These are phyloP conservation scores for Gulo gulo DNA, from an alignment of 2,113 vertebrate genomes.

Conservation along the genomic window DNA sequence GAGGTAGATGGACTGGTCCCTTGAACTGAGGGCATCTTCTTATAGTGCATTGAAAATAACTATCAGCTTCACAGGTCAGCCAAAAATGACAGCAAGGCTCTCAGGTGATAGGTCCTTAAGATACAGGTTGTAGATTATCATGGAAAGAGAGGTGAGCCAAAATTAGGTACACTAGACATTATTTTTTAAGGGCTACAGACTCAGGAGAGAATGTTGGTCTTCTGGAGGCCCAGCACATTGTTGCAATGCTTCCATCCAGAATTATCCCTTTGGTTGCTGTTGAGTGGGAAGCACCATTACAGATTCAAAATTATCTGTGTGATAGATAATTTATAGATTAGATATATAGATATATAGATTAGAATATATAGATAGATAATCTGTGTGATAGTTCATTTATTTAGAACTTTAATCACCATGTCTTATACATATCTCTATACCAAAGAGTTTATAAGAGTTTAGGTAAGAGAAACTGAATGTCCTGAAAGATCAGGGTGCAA, in stretches of 20 bases:
- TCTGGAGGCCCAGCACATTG: neutral
- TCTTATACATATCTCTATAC: neutral
- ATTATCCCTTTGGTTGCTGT: neutral
- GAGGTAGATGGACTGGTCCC: neutral
- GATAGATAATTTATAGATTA: neutral
- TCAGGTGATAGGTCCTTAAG: neutral
- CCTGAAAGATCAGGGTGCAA: neutral
- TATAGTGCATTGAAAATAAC: neutral
- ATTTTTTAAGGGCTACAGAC: neutral
- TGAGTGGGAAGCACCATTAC: neutral
- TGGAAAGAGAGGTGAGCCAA: neutral
- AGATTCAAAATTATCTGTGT: neutral
- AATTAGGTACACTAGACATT: neutral
- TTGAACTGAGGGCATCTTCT: neutral
- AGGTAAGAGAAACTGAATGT: neutral
- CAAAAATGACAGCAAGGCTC: neutral
- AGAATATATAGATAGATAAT: no score
- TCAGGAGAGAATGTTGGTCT: neutral
- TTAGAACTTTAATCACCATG: neutral
- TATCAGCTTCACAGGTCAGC: neutral
- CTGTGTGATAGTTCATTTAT: neutral
- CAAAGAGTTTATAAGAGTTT: neutral
- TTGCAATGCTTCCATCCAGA: neutral
- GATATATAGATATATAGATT: no score
- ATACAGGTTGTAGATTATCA: neutral